Evolutionary conservation across 2,888 invertebrate genomes (phyloP), one percentile per base, ranked within the genome.

Genomic region (Loripinus fragilis): DNA sequence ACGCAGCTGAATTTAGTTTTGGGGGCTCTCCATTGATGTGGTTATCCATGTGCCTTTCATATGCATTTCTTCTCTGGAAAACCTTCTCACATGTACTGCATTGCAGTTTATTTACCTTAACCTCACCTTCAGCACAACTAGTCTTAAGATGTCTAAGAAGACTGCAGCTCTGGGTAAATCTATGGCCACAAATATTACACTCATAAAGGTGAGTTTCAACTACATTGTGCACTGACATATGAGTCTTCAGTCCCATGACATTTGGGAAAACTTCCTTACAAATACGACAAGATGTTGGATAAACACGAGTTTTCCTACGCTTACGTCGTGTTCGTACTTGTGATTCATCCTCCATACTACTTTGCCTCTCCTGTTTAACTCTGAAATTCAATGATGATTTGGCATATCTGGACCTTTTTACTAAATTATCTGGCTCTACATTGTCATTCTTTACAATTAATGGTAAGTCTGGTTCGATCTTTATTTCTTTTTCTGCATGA

Each of bases 161-260:
- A 45, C 84, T 84, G 69, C 84, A 81, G 52, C 84, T 81, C 50
- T 84, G 84, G 15, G 84, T 84, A 42, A 84, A 84, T 35, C 84
- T 73, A 55, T 84, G 84, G n/a, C 76, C 64, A 64, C 84, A 84
- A 15, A 84, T 65, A 55, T 77, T 76, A 42, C 84, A 84, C 48
- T 81, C 81, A 50, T 81, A 84, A 48, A 81, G 60, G 48, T 84
- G 84, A 28, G 84, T 84, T 60, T 83, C 83, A 0, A 83, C 71
- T 2, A 70, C 76, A 48, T 83, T 83, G 55, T 83, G 83, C 2
- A 80, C 70, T n/a, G 73, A n/a, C 83, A 83, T 83, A 66, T 83
- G 83, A 20, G 83, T 65, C 76, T 83, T 83, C 28, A 83, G 68
- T 7, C 50, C 45, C 74, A 81, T 83, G 8, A 83, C 83, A 64